These are phyloP conservation scores for Temnothorax rugatulus DNA, from an alignment of 2,888 invertebrate genomes.

Conservation along the genomic window DNA sequence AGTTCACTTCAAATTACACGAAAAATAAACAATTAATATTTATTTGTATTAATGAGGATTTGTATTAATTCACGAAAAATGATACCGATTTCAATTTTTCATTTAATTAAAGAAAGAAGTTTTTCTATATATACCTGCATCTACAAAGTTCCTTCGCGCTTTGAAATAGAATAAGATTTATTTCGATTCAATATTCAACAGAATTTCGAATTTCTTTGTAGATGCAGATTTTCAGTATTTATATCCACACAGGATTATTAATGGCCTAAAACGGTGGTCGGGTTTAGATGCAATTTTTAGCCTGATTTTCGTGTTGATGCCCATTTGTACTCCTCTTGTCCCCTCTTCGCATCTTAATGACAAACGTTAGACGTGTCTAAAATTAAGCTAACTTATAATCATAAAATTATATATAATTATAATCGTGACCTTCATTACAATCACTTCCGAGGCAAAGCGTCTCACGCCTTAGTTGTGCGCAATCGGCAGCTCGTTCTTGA, in stretches of 20 bases:
- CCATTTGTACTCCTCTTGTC: background rate
- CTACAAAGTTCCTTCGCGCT: background rate
- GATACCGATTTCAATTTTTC: background rate
- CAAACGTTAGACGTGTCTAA: background rate
- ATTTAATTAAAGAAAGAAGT: background rate
- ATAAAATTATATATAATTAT: background rate
- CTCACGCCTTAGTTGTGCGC: background rate
- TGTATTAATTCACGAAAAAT: slow-evolving; percentile 9
- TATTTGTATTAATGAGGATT: background rate
- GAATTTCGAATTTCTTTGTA: slow-evolving; percentile 36
- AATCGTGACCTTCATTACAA: background rate
- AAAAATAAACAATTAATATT: background rate
- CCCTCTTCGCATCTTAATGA: background rate
- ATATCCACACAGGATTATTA: background rate
- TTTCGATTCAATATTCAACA: background rate
- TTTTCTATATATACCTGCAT: background rate
- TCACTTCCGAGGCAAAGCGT: background rate
- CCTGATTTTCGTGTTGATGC: background rate
- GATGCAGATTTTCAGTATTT: slow-evolving; percentile 21
- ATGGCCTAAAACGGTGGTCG: background rate
- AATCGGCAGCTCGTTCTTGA: background rate
- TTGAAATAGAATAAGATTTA: slow-evolving; percentile 2
- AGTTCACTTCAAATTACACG: background rate
- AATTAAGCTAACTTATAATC: background rate
- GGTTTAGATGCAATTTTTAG: too few relatives aligned